Base-by-base conservation (phyloP, 2,113 vertebrate genomes). In the Hypocryptadius cinnamomeus region DNA sequence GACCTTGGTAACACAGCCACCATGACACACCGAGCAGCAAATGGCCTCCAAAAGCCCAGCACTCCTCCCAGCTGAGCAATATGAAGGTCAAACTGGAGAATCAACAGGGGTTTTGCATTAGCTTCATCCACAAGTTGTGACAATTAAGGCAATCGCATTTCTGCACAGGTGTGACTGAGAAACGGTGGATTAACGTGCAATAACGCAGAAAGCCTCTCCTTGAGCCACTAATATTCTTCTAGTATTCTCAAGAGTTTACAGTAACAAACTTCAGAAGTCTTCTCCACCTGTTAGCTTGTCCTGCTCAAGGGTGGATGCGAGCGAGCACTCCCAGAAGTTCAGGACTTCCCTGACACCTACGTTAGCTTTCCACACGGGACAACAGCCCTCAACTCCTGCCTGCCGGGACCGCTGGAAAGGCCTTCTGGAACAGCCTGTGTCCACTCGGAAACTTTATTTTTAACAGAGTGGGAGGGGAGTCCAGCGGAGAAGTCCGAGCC, bases 271-370 rank as follows among this genome's bases (percentile, higher is more conserved):
- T 31, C 4, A 11, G 10, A 21, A 47, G 24, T 4, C 6, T 48
- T 28, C 18, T 28, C 28, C 39, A n/a, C 24, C 27, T 8, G n/a
- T 3, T 60, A 53, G 44, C 42, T 27, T 8, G 31, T 18, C 16
- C 66, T 7, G 42, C 8, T 13, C 5, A n/a, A n/a, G 22, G 35
- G 24, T 2, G 39, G 25, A 10, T 5, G 20, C 8, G 17, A 59
- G 19, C 1, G 5, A 63, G 31, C 28, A 8, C 44, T 8, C 5
- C 1, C 6, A 70, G 6, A n/a, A 35, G 14, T 12, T 20, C 14
- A 2, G 8, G 25, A 2, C 23, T 47, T 47, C 20, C 35, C 48
- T 27, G 2, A n/a, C 0, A 14, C 6, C 24, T 5, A 5, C 18
- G 1, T 5, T 17, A 10, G 54, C 21, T 44, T 35, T n/a, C 18